A percentile compares a stretch with the other conserved stretches of the same genome.
phyloP scores from a whole-genome alignment of 2,797 vertebrate genomes.

The Podarcis siculus region DNA sequence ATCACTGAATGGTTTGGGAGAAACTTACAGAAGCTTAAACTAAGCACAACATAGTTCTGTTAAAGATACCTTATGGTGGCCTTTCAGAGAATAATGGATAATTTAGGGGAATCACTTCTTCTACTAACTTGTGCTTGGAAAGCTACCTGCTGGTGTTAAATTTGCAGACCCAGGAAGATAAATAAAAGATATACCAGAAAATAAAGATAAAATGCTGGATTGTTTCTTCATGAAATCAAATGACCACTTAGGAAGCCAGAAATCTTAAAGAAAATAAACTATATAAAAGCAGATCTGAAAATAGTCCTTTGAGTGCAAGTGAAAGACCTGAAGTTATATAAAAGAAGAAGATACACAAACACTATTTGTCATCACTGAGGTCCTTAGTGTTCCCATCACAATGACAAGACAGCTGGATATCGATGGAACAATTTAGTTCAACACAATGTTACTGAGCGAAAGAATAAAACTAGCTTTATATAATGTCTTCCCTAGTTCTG shows the following conservation, averaged over 20 bases:
- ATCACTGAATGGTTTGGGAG: background rate
- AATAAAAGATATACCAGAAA: background rate
- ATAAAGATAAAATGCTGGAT: constrained; percentile 7
- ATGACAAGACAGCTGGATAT: constrained; percentile 5
- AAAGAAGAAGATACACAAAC: background rate
- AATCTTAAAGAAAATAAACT: background rate
- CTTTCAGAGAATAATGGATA: background rate
- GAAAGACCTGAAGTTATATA: background rate
- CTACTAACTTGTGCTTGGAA: background rate
- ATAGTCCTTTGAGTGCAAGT: background rate
- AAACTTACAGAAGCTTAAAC: background rate
- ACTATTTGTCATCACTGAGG: background rate
- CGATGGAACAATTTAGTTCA: background rate
- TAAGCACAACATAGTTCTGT: background rate
- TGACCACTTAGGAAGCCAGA: background rate
- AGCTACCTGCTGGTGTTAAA: background rate
- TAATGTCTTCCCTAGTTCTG: background rate
- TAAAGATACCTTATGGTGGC: background rate
- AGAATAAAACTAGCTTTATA: constrained; percentile 2
- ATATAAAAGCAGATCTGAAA: constrained; percentile 1
- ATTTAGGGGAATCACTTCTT: background rate
- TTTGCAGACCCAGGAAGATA: background rate
- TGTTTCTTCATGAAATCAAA: constrained; percentile 6
- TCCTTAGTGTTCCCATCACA: background rate
- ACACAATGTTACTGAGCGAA: background rate